These are phyloP conservation scores for Phataginus tetradactyla DNA, from an alignment of 2,797 vertebrate species.

Conservation along the genomic window DNA sequence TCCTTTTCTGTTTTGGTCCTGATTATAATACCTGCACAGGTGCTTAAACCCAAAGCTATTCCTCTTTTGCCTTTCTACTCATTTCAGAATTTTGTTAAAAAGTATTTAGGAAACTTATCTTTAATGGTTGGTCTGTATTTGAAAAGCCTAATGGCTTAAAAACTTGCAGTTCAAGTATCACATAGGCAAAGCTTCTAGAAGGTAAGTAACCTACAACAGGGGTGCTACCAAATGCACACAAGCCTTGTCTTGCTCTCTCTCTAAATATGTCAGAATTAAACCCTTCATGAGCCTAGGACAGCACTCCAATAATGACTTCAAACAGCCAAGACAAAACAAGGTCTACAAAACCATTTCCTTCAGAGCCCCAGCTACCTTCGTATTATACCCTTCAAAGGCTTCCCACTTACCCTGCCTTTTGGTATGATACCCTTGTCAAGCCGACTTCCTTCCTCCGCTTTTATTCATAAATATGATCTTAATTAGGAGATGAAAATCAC, in stretches of 20 bases:
- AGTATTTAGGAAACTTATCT: slow-evolving; percentile 19
- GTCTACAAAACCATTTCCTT: slow-evolving; percentile 68
- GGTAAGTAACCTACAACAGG: slow-evolving; percentile 15
- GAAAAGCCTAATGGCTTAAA: slow-evolving; percentile 60
- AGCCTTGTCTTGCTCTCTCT: background rate
- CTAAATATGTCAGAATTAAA: slow-evolving; percentile 61
- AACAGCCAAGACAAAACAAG: slow-evolving; percentile 35
- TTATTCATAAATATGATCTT: slow-evolving; percentile 83
- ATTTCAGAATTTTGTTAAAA: slow-evolving; percentile 30
- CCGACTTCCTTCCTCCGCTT: slow-evolving; percentile 82
- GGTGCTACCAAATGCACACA: background rate
- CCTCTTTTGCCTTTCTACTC: slow-evolving; percentile 20
- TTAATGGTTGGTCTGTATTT: slow-evolving; percentile 5
- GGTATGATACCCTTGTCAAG: slow-evolving; percentile 76
- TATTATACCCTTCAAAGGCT: slow-evolving; percentile 78
- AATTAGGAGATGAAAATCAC: slow-evolving; percentile 83
- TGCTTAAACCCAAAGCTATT: slow-evolving; percentile 9
- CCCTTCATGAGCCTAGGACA: slow-evolving; percentile 39
- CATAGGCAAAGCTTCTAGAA: slow-evolving; percentile 39
- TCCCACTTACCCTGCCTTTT: slow-evolving; percentile 72
- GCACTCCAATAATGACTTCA: slow-evolving; percentile 20
- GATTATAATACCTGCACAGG: background rate
- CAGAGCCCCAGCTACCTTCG: slow-evolving; percentile 78
- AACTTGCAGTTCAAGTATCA: slow-evolving; percentile 16
- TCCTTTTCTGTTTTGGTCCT: background rate